Evolutionary conservation across 1,140 invertebrate genomes (phyloP), one percentile per base, ranked within the genome.

Genomic region (Babylonia areolata): DNA sequence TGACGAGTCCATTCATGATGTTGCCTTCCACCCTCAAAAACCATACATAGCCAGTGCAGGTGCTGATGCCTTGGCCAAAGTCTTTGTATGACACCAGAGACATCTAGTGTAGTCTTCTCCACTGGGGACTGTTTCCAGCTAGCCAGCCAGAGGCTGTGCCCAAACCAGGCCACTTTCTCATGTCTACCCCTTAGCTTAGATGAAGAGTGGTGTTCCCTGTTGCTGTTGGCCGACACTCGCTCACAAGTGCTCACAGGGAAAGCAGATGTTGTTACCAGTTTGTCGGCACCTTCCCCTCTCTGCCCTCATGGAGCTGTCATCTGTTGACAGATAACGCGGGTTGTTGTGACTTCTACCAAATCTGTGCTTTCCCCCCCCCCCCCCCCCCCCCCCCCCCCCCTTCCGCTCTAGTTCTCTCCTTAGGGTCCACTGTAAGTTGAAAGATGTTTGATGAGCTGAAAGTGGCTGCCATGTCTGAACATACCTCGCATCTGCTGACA

Each of bases 31-130:
- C 96, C 98, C 99, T 91, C 97, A 98, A 89, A 97, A 98, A 95
- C 98, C 98, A 86, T 99, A 98, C 94, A 99, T 99, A 93, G 99
- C 99, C 86, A 99, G 98, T 95, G 98, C 98, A 88, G 99, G 99
- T 88, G 99, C 99, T 87, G 99, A 99, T 95, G 98, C 97, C 87
- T 96, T 99, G 90, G 99, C 98, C 92, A 99, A 99, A 96, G 99
- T 99, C 91, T 99, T 96, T 92, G 95, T 96, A 89, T 96, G 93
- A 94, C 88, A 89, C 64, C 35, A 73, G 42, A 40, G 35, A 42
- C 84, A 28, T 77, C 35, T 83, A 88, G 84, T 87, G 28, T 39
- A 85, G 64, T 39, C 69, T 73, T 28, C 42, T 31, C 9, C 33
- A 28, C 17, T 1, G 75, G 75, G 75, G 39, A 28, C 37, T 31